These are phyloP conservation scores for Andrena bucephala DNA, from an alignment of 2,888 invertebrate genomes.

Conservation along the genomic window DNA sequence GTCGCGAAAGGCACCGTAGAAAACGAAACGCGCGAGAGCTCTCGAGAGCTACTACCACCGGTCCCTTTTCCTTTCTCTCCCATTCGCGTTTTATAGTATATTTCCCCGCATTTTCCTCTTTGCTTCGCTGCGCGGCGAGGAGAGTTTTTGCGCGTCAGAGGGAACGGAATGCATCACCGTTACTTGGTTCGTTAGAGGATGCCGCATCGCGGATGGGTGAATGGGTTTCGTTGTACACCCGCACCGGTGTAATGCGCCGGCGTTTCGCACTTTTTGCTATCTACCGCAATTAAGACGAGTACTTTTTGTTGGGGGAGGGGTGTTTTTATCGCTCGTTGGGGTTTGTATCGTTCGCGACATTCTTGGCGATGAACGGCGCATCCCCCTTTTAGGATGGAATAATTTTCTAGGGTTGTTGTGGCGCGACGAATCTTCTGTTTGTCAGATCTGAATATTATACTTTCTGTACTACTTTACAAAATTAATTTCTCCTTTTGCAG, in stretches of 20 bases:
- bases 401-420: not conserved
- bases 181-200: conserved; percentile 2
- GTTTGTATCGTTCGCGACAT: not conserved
- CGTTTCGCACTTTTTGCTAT: conserved; percentile 10
- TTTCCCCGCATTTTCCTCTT: not conserved
- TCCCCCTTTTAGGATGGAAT: not conserved
- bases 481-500: too few relatives aligned
- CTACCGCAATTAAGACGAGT: conserved; percentile 8
- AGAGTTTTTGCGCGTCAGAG: conserved; percentile 24
- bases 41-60: not conserved
- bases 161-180: conserved; percentile 8
- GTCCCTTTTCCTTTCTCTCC: too few relatives aligned
- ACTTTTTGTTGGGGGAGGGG: not conserved
- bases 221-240: conserved; percentile 17
- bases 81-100: not conserved
- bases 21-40: not conserved
- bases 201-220: conserved; percentile 5
- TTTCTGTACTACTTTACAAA: too few relatives aligned
- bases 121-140: not conserved
- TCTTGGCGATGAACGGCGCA: not conserved
- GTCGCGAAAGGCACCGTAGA: not conserved
- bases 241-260: conserved; percentile 9
- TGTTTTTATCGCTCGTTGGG: not conserved
- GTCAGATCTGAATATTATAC: not conserved
- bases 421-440: not conserved